Conservation (phyloP, 92 coral and sea anemone species). For the Epizoanthus ramosus region DNA sequence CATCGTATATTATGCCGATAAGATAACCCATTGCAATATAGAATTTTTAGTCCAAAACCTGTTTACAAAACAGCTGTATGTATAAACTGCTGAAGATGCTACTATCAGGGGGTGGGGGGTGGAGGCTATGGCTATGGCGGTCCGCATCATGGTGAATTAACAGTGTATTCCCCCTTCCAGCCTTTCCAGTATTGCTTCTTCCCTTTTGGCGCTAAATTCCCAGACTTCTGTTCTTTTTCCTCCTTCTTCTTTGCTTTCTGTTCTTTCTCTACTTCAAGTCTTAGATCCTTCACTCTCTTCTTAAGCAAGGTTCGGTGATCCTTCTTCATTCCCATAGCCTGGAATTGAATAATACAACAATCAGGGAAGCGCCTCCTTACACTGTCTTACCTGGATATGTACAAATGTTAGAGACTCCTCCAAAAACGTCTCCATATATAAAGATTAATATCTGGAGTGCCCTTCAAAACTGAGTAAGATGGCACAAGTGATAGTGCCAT, state of each 20-base stretch:
- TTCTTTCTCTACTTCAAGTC: conserved; percentile 79
- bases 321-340: conserved; percentile 89
- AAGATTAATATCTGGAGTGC: too few species aligned
- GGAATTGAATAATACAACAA: neutral
- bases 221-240: conserved; percentile 74
- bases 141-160: neutral
- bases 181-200: conserved; percentile 47
- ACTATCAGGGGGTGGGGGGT: neutral
- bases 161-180: conserved; percentile 86
- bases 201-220: conserved; percentile 46
- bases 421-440: too few species aligned
- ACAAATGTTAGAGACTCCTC: too few species aligned
- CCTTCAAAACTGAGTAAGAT: too few species aligned
- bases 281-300: conserved; percentile 87
- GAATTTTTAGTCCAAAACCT: neutral
- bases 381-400: too few species aligned
- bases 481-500: too few species aligned
- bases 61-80: neutral
- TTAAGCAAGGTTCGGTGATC: conserved; percentile 77
- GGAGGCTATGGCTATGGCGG: neutral
- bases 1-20: neutral
- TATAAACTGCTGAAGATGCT: neutral
- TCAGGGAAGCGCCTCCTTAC: too few species aligned
- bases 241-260: conserved; percentile 80
- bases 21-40: too few species aligned